A percentile compares a stretch with the other conserved stretches of the same genome.
Conservation (phyloP, 1,140 invertebrate genomes). For the Globodera rostochiensis region DNA sequence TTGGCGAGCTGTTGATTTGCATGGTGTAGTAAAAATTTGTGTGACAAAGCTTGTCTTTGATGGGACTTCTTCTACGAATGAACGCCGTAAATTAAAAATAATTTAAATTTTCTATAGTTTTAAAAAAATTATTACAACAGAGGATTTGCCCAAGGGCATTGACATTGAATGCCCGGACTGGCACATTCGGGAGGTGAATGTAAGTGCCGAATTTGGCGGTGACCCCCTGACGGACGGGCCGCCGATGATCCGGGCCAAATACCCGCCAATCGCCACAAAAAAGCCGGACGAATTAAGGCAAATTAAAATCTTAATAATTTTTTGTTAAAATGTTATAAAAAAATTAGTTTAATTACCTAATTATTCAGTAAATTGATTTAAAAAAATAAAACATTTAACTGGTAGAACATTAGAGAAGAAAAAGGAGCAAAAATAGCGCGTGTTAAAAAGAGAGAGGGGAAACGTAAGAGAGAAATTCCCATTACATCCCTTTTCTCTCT, state of each 20-base stretch:
- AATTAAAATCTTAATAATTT: neutral
- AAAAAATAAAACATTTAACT: too few relatives aligned
- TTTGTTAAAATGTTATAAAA: neutral
- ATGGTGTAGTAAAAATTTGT: neutral
- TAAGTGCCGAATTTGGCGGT: neutral
- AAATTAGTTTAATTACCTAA: too few relatives aligned
- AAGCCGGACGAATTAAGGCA: neutral
- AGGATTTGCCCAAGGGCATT: neutral
- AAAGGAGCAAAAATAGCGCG: too few relatives aligned
- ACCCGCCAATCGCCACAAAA: neutral
- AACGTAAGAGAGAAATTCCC: too few relatives aligned
- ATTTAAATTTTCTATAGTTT: neutral
- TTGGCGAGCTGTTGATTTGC: constrained; percentile 7
- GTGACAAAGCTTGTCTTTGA: constrained; percentile 6
- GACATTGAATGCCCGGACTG: neutral
- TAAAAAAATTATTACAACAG: neutral
- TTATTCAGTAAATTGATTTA: too few relatives aligned
- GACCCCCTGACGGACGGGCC: neutral
- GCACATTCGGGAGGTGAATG: neutral
- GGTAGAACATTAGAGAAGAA: too few relatives aligned
- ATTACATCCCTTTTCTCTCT: too few relatives aligned
- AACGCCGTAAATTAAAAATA: neutral
- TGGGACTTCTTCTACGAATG: neutral
- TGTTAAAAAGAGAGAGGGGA: too few relatives aligned
- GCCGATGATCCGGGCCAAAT: neutral